Evolutionary conservation across 2,113 vertebrate genomes (phyloP).

Genomic region (Aspiorhynchus laticeps): DNA sequence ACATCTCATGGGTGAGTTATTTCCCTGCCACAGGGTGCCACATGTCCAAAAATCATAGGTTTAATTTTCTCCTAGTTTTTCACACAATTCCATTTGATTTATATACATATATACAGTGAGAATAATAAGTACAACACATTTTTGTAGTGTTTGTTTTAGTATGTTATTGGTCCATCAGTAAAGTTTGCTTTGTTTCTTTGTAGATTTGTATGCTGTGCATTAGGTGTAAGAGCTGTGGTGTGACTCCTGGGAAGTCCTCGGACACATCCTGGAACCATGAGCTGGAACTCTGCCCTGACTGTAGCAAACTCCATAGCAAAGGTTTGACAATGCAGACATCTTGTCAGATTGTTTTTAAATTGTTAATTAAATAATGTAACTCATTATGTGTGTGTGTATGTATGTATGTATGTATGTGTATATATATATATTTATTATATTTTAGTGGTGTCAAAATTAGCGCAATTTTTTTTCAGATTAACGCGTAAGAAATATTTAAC

Average conservation of each 20-base stretch:
- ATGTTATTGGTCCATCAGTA: background rate
- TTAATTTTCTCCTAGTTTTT: background rate
- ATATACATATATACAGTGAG: background rate
- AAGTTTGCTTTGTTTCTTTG: conserved; percentile 25
- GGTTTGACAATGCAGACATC: conserved; percentile 65
- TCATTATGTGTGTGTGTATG: too few species aligned
- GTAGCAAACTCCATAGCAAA: conserved; percentile 81
- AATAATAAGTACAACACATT: too few species aligned
- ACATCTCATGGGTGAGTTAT: conserved; percentile 81
- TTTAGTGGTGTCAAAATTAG: too few species aligned
- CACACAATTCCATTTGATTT: background rate
- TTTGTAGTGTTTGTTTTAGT: background rate
- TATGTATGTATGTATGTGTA: too few species aligned
- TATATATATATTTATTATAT: too few species aligned
- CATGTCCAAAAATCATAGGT: background rate
- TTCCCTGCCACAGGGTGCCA: background rate
- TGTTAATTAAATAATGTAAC: background rate
- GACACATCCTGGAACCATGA: conserved; percentile 84
- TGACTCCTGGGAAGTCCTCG: conserved; percentile 85
- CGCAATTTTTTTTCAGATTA: too few species aligned
- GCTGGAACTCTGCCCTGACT: conserved; percentile 84
- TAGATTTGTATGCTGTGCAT: conserved; percentile 89
- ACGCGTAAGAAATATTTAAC: too few species aligned
- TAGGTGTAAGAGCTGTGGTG: conserved; percentile 89
- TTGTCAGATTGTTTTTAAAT: too few species aligned